phyloP scores from a whole-genome alignment of 2,113 vertebrate species.

The Halichoeres trimaculatus region DNA sequence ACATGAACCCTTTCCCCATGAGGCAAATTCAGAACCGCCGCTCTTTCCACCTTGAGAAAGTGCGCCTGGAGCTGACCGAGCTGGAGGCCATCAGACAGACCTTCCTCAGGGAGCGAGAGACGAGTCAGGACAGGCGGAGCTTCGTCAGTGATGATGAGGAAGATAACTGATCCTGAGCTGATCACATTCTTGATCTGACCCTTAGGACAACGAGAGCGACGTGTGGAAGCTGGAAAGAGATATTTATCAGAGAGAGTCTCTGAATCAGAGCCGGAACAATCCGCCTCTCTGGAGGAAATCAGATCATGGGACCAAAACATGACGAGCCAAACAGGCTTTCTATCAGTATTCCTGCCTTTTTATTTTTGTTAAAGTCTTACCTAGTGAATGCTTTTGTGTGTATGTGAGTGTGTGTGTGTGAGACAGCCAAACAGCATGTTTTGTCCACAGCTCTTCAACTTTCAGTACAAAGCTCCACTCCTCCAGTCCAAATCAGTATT shows the following conservation, averaged over 20 bases:
- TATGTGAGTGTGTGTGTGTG: conserved; percentile 23
- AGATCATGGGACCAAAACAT: conserved; percentile 38
- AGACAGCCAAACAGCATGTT: neutral
- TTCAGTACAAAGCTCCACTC: conserved; percentile 6
- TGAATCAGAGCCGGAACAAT: conserved; percentile 31
- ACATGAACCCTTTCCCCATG: conserved; percentile 97
- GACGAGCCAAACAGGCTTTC: conserved; percentile 1
- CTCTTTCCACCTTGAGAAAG: conserved; percentile 94
- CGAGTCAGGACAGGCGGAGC: conserved; percentile 85
- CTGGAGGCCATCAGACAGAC: conserved; percentile 96
- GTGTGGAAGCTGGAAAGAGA: conserved; percentile 1
- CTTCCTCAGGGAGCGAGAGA: conserved; percentile 93
- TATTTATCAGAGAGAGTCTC: conserved; percentile 11
- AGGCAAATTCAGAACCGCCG: conserved; percentile 95
- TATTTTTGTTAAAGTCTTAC: conserved; percentile 9
- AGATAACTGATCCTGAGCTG: conserved; percentile 77
- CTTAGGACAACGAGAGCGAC: conserved; percentile 1
- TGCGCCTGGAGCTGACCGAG: conserved; percentile 93
- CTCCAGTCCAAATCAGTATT: conserved; percentile 58
- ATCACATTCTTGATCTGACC: neutral
- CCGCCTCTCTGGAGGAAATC: conserved; percentile 4
- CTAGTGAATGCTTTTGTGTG: conserved; percentile 26
- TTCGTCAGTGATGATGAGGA: conserved; percentile 97
- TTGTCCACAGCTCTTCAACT: neutral
- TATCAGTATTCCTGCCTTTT: conserved; percentile 70